Percentiles rank a stretch among this genome's conserved stretches.
These are phyloP conservation scores for Hoplostethus mediterraneus DNA, from an alignment of 2,797 vertebrate genomes.

Conservation along the genomic window DNA sequence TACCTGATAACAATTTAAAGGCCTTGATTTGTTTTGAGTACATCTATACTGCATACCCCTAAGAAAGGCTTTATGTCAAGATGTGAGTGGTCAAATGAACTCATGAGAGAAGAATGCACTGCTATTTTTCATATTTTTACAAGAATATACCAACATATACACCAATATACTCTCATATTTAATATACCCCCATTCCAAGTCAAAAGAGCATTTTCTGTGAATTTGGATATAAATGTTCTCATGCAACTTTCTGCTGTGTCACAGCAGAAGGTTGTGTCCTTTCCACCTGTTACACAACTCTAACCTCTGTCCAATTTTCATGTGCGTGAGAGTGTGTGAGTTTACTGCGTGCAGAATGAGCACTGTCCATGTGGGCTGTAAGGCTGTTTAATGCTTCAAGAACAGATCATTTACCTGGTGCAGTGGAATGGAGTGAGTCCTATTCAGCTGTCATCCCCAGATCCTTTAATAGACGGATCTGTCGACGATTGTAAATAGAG, in stretches of 20 bases:
- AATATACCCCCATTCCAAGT: not conserved
- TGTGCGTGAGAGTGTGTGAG: constrained; percentile 12
- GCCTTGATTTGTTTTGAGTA: not conserved
- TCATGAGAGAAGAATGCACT: not conserved
- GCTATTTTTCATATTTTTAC: not conserved
- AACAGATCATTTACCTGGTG: constrained; percentile 36
- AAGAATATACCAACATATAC: not conserved
- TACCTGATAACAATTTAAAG: not conserved
- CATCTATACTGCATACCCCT: not conserved
- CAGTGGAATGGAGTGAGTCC: constrained; percentile 21
- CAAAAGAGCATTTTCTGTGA: not conserved
- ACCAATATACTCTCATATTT: not conserved
- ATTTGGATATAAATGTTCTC: not conserved
- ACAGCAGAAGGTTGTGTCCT: constrained; percentile 1
- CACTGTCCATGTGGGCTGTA: not conserved
- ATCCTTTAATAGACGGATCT: not conserved
- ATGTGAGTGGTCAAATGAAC: not conserved
- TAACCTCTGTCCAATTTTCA: constrained; percentile 64
- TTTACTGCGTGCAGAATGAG: not conserved
- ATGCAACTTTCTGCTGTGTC: constrained; percentile 46
- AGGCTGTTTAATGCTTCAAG: constrained; percentile 20
- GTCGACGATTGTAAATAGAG: constrained; percentile 23
- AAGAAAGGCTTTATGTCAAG: no score
- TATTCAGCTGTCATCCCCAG: constrained; percentile 27
- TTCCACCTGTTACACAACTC: constrained; percentile 60